Conservation (phyloP, 1,140 invertebrate genomes). For the Schlechtendalia chinensis region DNA sequence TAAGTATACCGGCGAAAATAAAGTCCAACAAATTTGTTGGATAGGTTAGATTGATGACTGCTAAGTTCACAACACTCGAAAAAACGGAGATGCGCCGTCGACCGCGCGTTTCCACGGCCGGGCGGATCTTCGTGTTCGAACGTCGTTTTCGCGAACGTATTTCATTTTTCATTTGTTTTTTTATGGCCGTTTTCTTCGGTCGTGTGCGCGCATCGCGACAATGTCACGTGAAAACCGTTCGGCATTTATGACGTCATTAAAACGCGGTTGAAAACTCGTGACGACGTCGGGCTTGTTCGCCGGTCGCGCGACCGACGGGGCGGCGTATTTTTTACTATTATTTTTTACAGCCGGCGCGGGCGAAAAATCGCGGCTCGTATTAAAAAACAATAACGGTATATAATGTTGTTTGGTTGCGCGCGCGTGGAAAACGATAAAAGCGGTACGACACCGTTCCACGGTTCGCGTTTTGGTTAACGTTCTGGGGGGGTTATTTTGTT, state of each 20-base stretch:
- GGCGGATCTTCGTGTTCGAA: too few relatives aligned
- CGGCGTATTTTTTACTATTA: constrained; percentile 37
- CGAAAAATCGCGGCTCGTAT: constrained; percentile 33
- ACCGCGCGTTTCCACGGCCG: constrained; percentile 3
- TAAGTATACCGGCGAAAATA: too few relatives aligned
- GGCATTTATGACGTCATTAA: constrained; percentile 49
- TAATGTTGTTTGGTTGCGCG: too few relatives aligned
- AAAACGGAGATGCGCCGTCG: too few relatives aligned
- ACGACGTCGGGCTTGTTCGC: constrained; percentile 41
- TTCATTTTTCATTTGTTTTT: too few relatives aligned
- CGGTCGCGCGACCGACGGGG: constrained; percentile 44
- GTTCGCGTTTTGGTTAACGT: too few relatives aligned
- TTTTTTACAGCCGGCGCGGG: constrained; percentile 20
- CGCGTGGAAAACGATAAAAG: constrained; percentile 6
- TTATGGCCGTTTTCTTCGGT: too few relatives aligned
- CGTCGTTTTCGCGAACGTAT: background rate
- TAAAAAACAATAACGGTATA: constrained; percentile 39
- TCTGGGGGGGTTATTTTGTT: too few relatives aligned
- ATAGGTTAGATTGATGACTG: too few relatives aligned
- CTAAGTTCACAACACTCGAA: too few relatives aligned
- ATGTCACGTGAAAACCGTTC: constrained; percentile 44
- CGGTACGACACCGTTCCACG: background rate
- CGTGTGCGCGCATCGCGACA: constrained; percentile 13
- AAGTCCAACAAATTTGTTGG: too few relatives aligned
- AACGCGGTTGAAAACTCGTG: constrained; percentile 43